Conservation (phyloP, 2,797 vertebrate genomes). For the Spea hammondii region DNA sequence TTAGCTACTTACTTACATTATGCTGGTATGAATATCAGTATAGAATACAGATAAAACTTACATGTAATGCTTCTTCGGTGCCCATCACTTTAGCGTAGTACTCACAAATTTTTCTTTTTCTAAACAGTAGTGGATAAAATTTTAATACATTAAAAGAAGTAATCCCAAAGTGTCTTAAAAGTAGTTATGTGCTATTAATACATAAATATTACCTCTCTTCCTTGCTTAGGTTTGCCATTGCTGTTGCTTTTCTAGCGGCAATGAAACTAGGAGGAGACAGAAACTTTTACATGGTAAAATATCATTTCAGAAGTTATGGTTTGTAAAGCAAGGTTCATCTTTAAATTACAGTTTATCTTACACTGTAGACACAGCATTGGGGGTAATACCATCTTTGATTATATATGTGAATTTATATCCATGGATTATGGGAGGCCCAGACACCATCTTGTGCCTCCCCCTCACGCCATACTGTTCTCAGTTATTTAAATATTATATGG, state of each 20-base stretch:
- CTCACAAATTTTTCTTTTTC: constrained; percentile 73
- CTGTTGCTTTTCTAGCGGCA: constrained; percentile 68
- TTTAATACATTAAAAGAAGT: no score
- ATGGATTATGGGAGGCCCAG: no score
- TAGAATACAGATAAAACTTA: constrained; percentile 59
- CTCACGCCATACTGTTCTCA: no score
- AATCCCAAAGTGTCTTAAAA: neutral
- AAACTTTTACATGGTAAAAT: neutral
- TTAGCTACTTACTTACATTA: no score
- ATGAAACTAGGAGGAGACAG: constrained; percentile 68
- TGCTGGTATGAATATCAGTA: no score
- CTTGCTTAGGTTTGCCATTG: constrained; percentile 64
- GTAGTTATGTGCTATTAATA: neutral
- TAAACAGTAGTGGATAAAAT: constrained; percentile 37
- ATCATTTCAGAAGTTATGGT: neutral
- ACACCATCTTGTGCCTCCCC: no score
- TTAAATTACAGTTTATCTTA: no score
- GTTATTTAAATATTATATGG: no score
- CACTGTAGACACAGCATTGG: no score
- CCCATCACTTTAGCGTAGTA: constrained; percentile 70
- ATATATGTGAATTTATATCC: no score
- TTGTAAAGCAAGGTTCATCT: no score
- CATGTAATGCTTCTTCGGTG: constrained; percentile 71
- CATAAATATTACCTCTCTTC: constrained; percentile 69
- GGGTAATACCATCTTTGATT: no score